Percentiles rank a stretch among this genome's conserved stretches.
Conservation (phyloP, 2,797 vertebrate genomes). For the Pristis pectinata region DNA sequence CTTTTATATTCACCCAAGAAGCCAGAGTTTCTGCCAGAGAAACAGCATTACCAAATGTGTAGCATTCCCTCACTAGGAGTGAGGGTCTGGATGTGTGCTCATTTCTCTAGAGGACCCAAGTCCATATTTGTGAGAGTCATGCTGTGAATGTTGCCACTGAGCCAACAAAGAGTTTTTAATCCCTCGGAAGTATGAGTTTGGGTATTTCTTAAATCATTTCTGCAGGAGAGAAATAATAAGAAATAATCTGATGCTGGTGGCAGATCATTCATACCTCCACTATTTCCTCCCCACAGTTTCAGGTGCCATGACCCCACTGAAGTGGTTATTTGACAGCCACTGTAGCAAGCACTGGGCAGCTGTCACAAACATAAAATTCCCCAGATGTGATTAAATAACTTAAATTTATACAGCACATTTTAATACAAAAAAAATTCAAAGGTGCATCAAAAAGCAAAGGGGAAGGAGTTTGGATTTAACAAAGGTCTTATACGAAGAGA, state of each 20-base stretch:
- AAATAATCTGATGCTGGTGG: neutral
- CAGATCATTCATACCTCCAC: neutral
- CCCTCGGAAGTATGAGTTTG: neutral
- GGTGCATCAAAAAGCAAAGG: neutral
- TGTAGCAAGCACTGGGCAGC: neutral
- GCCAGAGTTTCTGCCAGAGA: neutral
- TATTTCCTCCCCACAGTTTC: neutral
- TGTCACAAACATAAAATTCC: neutral
- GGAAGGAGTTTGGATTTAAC: neutral
- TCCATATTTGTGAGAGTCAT: neutral
- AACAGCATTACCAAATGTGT: neutral
- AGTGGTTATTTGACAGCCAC: too few relatives aligned
- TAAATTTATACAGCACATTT: neutral
- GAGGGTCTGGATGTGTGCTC: neutral
- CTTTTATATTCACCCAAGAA: neutral
- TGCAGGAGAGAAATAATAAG: neutral
- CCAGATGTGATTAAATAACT: neutral
- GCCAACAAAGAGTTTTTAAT: neutral
- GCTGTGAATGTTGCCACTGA: neutral
- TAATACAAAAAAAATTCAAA: neutral
- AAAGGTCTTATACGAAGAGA: neutral
- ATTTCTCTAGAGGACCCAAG: neutral
- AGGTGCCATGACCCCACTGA: neutral
- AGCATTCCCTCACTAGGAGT: neutral
- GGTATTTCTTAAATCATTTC: neutral